Conservation (phyloP, 2,888 invertebrate species). For the Drosophila lacicola region DNA sequence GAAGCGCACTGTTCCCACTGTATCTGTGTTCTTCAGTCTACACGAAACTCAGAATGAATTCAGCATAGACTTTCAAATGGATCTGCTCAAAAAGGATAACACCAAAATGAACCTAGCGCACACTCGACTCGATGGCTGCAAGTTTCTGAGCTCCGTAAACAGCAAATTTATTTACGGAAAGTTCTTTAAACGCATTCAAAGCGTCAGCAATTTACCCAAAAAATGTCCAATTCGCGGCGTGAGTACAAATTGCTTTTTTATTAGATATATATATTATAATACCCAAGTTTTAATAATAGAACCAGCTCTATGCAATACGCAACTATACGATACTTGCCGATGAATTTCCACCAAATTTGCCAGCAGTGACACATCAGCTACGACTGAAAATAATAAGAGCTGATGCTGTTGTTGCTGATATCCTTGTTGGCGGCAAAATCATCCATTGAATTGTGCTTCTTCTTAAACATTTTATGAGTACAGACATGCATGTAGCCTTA, state of each 20-base stretch:
- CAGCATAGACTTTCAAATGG: constrained; percentile 19
- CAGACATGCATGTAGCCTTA: no score
- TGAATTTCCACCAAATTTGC: constrained; percentile 35
- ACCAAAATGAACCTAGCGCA: constrained; percentile 39
- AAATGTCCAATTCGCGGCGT: constrained; percentile 48
- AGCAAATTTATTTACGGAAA: constrained; percentile 15
- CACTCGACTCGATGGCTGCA: constrained; percentile 58
- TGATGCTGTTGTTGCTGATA: background rate
- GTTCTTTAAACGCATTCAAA: constrained; percentile 34
- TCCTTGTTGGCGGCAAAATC: background rate
- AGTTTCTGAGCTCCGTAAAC: constrained; percentile 33
- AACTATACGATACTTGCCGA: constrained; percentile 36
- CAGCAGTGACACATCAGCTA: constrained; percentile 25
- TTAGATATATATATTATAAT: background rate
- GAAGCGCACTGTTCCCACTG: background rate
- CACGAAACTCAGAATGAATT: constrained; percentile 12
- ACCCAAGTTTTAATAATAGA: background rate
- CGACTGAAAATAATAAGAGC: background rate
- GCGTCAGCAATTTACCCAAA: constrained; percentile 50
- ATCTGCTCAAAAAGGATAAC: constrained; percentile 54
- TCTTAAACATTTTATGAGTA: background rate
- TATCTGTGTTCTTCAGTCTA: constrained; percentile 23
- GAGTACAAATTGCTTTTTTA: constrained; percentile 12
- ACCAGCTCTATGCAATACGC: constrained; percentile 41
- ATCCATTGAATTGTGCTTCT: background rate